phyloP scores from a whole-genome alignment of 2,797 vertebrate genomes.

The Muraenolepis orangiensis region DNA sequence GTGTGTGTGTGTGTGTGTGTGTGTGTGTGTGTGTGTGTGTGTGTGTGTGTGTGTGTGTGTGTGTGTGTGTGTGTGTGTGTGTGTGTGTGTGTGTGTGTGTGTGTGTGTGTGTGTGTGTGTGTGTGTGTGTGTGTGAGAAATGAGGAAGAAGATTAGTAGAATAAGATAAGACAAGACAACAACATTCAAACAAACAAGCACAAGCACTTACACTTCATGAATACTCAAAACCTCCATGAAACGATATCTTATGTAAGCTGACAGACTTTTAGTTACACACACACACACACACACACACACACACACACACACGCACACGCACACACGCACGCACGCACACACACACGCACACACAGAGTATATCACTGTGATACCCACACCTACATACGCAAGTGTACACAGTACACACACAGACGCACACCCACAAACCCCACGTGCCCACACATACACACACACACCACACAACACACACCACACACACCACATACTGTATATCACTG shows the following conservation, averaged over 20 bases:
- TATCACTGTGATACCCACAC: too few species aligned
- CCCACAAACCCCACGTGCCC: too few species aligned
- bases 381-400: too few species aligned
- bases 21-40: background rate
- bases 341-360: too few species aligned
- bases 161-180: background rate
- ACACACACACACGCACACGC: too few species aligned
- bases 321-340: too few species aligned
- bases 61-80: constrained; percentile 9
- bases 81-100: constrained; percentile 14
- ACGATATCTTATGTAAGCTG: background rate
- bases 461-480: too few species aligned
- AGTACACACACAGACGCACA: too few species aligned
- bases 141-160: background rate
- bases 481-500: too few species aligned
- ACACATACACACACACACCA: too few species aligned
- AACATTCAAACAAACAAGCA: background rate
- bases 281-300: background rate
- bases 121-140: constrained; percentile 5
- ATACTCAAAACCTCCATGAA: background rate
- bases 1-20: background rate
- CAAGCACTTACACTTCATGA: background rate
- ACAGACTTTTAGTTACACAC: background rate
- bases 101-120: constrained; percentile 11
- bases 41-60: constrained; percentile 4